Evolutionary conservation across 2,797 vertebrate genomes (phyloP), one percentile per base, ranked within the genome.

Genomic region (Dicrostonyx torquatus): DNA sequence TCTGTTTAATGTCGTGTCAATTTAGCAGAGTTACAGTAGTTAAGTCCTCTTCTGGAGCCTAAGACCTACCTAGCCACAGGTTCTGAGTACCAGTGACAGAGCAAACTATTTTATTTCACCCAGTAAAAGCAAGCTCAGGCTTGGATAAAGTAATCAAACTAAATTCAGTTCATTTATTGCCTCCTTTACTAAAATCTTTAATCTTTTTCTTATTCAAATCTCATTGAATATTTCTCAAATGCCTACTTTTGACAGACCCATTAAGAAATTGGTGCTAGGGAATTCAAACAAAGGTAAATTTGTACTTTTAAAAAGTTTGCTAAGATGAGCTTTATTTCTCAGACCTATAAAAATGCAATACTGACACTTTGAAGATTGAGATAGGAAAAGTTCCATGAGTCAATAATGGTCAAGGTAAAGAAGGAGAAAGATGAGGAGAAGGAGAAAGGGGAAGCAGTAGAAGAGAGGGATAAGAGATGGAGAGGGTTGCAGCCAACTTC

Each of bases 171-270:
- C 24, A 1, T 37, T 58, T 77, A 76, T 60, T 92, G 26, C 2
- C 77, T 60, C 60, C 43, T 87, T 40, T n/a, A 64, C 15, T 83
- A 20, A 13, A 83, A 79, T 22, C 75, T 89, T 87, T 45, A 68
- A 89, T 64, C 5, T 55, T 85, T 83, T 75, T 26, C 15, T 82
- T 92, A 40, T 43, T 77, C 62, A 78, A 73, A 78, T 70, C 88
- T 78, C 13, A 94, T 18, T 29, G 45, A 76, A 45, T 13, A 87
- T 48, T 58, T 93, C 9, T 70, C 73, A 50, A 96, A 87, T 77
- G 18, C 5, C 15, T 82, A 31, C 75, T 55, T 6, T 75, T 55
- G 66, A 24, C 66, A 72, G 43, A 55, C 86, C 43, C 37, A 4
- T 22, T 85, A 58, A 34, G 31, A 76, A 14, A n/a, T 22, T 3